Base-by-base conservation (phyloP, 2,888 invertebrate genomes). In the Flabesymbios commensalis region DNA sequence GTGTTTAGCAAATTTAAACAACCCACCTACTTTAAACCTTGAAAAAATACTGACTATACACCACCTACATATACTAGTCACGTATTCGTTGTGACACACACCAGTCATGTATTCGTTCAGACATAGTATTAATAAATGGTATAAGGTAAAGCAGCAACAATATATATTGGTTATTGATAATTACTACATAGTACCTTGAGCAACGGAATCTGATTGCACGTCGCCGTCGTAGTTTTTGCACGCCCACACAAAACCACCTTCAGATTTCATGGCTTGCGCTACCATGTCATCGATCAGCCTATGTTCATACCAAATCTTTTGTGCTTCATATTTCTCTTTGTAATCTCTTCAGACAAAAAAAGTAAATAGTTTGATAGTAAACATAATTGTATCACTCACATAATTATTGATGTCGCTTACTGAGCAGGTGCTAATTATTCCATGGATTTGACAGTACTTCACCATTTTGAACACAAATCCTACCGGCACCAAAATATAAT, bases 171-270 rank as follows among this genome's bases (percentile, higher is more conserved):
- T n/a, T n/a, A n/a, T n/a, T n/a, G n/a, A n/a, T n/a, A n/a, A n/a
- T n/a, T n/a, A n/a, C n/a, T n/a, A n/a, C n/a, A n/a, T n/a, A n/a
- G n/a, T 47, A 83, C 96, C 97, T 85, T 99, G 98, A 63, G 98
- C 98, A 31, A 99, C 93, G 0, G 95, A 93, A 83, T 99, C 98
- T 0, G 95, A 96, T 83, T 99, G 98, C 0, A 99, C 98, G 84
- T 99, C 98, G 43, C 98, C 98, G 78, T 99, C 98, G 81, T 99
- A 99, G 84, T 99, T 99, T 83, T 99, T 99, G 84, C 98, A 99
- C 7, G 98, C 96, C 98, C 98, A 99, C 0, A 99, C 96, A 83
- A 98, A 99, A 43, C 98, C 98, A 71, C 99, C 99, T 75, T 95
- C 94, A 0, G 94, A 93, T 83, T 98, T 98, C 92, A 98, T 93